Evolutionary conservation across 2,888 invertebrate species (phyloP).

Genomic region (Mechanitis mazaeus): DNA sequence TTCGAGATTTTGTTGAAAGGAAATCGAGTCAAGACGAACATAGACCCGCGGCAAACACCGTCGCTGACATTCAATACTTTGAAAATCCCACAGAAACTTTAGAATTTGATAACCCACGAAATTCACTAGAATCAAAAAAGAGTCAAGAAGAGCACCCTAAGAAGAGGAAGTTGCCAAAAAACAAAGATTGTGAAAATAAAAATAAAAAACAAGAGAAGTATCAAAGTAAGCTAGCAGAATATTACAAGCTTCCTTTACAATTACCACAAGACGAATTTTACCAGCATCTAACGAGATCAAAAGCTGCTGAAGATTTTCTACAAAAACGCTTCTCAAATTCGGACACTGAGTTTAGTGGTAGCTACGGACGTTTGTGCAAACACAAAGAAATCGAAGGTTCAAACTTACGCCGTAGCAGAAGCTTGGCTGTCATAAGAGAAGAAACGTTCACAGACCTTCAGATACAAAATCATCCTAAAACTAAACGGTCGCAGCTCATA

Average conservation of each 20-base stretch:
- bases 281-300: slow-evolving; percentile 66
- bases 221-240: slow-evolving; percentile 70
- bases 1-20: slow-evolving; percentile 73
- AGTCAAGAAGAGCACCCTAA: slow-evolving; percentile 66
- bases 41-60: slow-evolving; percentile 67
- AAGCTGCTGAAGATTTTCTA: slow-evolving; percentile 65
- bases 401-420: slow-evolving; percentile 81
- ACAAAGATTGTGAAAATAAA: slow-evolving; percentile 59
- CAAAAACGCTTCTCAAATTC: slow-evolving; percentile 68
- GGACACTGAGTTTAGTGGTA: slow-evolving; percentile 68
- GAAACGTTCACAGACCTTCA: slow-evolving; percentile 84
- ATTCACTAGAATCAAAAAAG: slow-evolving; percentile 63
- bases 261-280: slow-evolving; percentile 72
- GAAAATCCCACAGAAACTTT: slow-evolving; percentile 72
- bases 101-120: slow-evolving; percentile 65
- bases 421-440: slow-evolving; percentile 86
- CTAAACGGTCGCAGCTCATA: slow-evolving; percentile 85
- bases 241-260: slow-evolving; percentile 66
- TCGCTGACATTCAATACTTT: slow-evolving; percentile 70
- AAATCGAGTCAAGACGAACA: slow-evolving; percentile 73
- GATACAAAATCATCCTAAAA: slow-evolving; percentile 78
- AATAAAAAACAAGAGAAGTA: slow-evolving; percentile 69
- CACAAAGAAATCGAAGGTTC: slow-evolving; percentile 70
- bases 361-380: slow-evolving; percentile 70
- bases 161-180: slow-evolving; percentile 62